These are phyloP conservation scores for human (Homo sapiens) DNA, from an alignment of 2,113 vertebrate species.

Conservation along the genomic window DNA sequence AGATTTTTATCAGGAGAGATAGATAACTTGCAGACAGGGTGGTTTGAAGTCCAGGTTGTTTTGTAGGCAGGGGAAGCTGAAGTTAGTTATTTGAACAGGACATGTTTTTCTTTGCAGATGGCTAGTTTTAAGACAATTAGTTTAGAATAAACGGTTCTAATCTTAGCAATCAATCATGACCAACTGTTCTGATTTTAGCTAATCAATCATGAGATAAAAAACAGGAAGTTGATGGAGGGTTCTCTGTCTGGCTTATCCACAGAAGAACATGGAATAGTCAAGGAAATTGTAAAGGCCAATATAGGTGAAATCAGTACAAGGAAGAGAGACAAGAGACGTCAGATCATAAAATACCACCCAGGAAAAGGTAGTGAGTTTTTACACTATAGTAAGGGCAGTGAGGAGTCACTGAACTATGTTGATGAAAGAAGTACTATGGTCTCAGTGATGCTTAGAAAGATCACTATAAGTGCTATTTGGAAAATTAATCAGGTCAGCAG, in stretches of 20 bases:
- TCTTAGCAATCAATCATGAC: not conserved
- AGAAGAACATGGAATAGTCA: not conserved
- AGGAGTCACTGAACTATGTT: not conserved
- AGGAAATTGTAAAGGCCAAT: not conserved
- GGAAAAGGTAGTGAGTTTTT: not conserved
- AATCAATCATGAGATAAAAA: not conserved
- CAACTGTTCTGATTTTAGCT: not conserved
- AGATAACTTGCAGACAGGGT: not conserved
- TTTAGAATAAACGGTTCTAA: not conserved
- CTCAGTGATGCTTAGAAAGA: not conserved
- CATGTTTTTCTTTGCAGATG: not conserved
- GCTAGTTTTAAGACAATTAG: not conserved
- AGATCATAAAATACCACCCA: no score
- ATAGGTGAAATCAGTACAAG: not conserved
- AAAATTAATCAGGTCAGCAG: not conserved
- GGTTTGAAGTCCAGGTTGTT: not conserved
- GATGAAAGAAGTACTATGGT: not conserved
- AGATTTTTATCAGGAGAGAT: not conserved
- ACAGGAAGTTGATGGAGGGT: not conserved
- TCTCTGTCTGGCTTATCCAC: not conserved
- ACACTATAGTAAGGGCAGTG: not conserved
- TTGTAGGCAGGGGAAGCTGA: not conserved
- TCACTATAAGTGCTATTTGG: not conserved
- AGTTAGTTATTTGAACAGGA: not conserved
- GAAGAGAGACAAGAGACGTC: not conserved